Evolutionary conservation across 1,140 invertebrate genomes (phyloP), one percentile per base, ranked within the genome.

Genomic region (Drosophila grimshawi): DNA sequence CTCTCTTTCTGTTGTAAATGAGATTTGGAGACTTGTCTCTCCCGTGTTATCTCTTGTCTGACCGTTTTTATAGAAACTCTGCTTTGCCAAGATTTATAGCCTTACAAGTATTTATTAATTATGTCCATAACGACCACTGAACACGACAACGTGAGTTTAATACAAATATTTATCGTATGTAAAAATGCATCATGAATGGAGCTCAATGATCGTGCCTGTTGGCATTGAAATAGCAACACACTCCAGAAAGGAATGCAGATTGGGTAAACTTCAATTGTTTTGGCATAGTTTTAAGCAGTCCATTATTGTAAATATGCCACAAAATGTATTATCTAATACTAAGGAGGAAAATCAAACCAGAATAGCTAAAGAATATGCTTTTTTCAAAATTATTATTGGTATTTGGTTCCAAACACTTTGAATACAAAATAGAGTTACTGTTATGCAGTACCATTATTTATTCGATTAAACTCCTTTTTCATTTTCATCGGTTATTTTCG

Each of bases 121-220:
- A 39, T n/a, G 4, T 43, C 10, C 19, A 29, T 45, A 46, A 53
- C 10, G 10, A 48, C 35, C 19, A 57, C n/a, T 29, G 41, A 53
- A 88, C 83, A 83, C 51, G 41, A 48, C 60, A 77, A 86, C 82
- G 82, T 86, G 82, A 53, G 67, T 55, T 83, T 82, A 7, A 57
- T 73, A 65, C 30, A 55, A 70, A 59, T 32, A 33, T 10, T 61
- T 74, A 86, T 86, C 76, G 51, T 8, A 32, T 33, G 6, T 11
- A 29, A 4, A 19, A 43, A 62, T 51, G 29, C 56, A 60, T 57
- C 52, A 11, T 30, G 48, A 82, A 79, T 66, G 67, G 29, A 39
- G 29, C 37, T 10, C 37, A 10, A 29, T 49, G 69, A 80, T 85
- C 70, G 82, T 81, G 61, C 53, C 41, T 45, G 30, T 39, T 27